Base-by-base conservation (phyloP, 2,797 vertebrate genomes). In the Hypotaenidia okinawae region DNA sequence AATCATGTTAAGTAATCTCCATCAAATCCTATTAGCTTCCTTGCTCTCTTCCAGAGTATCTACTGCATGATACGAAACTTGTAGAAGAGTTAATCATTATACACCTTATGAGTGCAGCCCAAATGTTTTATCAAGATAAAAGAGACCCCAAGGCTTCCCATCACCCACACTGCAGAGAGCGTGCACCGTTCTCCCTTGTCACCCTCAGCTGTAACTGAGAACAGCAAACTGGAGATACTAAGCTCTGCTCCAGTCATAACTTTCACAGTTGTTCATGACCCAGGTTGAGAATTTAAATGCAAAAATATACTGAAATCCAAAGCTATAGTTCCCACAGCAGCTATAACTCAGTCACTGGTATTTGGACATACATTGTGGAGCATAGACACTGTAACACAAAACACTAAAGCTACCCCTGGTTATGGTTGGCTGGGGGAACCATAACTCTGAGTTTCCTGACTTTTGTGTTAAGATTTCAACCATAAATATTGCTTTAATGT, bases 361-460 rank as follows among this genome's bases (percentile, higher is more conserved):
- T 93, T 94, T 94, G 83, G 85, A 54, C 54, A 64, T 55, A 77
- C 30, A 47, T 58, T 84, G 88, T 79, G 51, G 35, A 82, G 41
- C 13, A 87, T 2, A 89, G 85, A 91, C 74, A 61, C 1, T 62
- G 90, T 55, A 91, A 91, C 77, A 85, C 77, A 94, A 95, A 94
- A 93, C 84, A 67, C 73, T 94, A 84, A 95, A 94, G 64, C 70
- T 90, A 74, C 49, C 59, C 54, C 87, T 79, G 80, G 77, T 96
- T 96, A 92, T 94, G 81, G 88, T 94, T 96, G 91, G 77, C 95
- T 90, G 45, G 32, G 93, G 74, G 85, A 96, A 84, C 30, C 85
- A 91, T 94, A 97, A 95, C 83, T 93, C 83, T 89, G 93, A 84
- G 94, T 97, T 96, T 96, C 96, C 93, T 96, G 94, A 94, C 94